Base-by-base conservation (phyloP, 1,140 invertebrate genomes). In the Drosophila sechellia region DNA sequence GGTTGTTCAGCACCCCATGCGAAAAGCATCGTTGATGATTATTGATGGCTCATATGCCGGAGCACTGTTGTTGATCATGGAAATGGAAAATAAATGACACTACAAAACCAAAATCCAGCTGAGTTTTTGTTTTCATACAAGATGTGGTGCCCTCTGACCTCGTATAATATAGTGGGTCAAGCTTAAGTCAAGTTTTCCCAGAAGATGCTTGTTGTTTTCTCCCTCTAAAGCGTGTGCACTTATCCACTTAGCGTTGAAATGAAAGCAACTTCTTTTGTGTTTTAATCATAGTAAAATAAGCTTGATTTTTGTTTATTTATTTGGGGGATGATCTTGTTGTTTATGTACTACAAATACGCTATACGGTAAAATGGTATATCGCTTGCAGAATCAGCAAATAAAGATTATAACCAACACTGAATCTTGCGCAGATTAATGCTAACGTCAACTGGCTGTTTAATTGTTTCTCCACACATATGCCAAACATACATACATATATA, bases 341-440 rank as follows among this genome's bases (percentile, higher is more conserved):
- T 78, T 81, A 78, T 71, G 68, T 73, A 75, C 81, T 86, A 86
- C 74, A 87, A 86, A 81, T 81, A 86, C 75, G 84, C 84, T 85
- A 86, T 85, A 85, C 84, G 73, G 79, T 85, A 77, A 85, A 77
- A 81, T 81, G 73, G 71, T 74, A 74, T 86, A 81, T 74, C 79
- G 65, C 50, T 85, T 84, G 80, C 77, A 81, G 58, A 77, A 68
- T 72, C 49, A 64, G 60, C 68, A 70, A 70, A 61, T 75, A 80
- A 77, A 57, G 53, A 22, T 52, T 46, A 70, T 25, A 72, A 72
- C 22, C 43, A 73, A 77, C 79, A 56, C 50, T 40, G 50, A 69
- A 70, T 39, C 39, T 31, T 39, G 46, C 27, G 66, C 15, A 73
- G 42, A 69, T 43, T 60, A 42, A 72, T 60, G 42, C 56, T 39